These are phyloP conservation scores for Ramphastos sulfuratus DNA, from an alignment of 2,113 vertebrate genomes.

Conservation along the genomic window DNA sequence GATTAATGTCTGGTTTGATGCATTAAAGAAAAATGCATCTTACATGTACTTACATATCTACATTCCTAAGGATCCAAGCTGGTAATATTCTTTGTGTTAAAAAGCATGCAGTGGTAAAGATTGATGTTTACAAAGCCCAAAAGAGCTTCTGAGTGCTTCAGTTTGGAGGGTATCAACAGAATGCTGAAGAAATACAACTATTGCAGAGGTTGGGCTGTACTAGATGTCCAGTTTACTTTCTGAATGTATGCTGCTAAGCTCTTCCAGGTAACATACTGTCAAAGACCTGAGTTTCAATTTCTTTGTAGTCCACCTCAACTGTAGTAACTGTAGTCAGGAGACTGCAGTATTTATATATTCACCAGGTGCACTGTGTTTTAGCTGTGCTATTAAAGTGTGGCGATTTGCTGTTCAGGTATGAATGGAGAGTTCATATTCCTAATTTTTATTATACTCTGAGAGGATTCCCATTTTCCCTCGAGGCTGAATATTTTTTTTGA, in stretches of 20 bases:
- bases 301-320: background rate
- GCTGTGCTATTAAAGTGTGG: background rate
- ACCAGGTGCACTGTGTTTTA: background rate
- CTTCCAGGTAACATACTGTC: background rate
- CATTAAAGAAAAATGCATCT: background rate
- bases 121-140: background rate
- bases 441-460: background rate
- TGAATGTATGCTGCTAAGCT: background rate
- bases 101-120: background rate
- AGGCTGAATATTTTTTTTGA: background rate
- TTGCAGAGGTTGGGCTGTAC: background rate
- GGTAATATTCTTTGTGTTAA: background rate
- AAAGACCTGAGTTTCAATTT: background rate
- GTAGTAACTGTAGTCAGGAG: background rate
- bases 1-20: background rate
- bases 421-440: background rate
- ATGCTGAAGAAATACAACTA: background rate
- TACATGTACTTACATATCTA: background rate
- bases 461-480: background rate
- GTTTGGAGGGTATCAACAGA: background rate
- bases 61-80: background rate
- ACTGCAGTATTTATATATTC: background rate
- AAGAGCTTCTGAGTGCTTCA: background rate
- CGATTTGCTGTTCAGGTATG: background rate
- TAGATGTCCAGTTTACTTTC: background rate